These are phyloP conservation scores for Drosophila rellima DNA, from an alignment of 2,888 invertebrate species.

Conservation along the genomic window DNA sequence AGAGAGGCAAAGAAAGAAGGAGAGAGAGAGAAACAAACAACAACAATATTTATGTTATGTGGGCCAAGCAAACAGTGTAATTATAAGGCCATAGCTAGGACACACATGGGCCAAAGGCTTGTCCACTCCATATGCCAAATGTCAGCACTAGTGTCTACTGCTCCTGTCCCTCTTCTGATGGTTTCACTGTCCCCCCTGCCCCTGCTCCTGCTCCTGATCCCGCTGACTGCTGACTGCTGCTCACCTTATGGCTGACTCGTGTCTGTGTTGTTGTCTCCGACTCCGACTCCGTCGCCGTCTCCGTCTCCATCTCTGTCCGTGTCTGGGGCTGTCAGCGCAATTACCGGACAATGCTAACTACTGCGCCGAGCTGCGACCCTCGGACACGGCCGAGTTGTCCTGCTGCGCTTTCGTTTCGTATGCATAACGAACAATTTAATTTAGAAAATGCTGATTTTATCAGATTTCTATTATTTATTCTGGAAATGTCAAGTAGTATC, in stretches of 20 bases:
- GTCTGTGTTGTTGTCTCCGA: slow-evolving; percentile 13
- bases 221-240: slow-evolving; percentile 1
- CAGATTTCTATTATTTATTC: slow-evolving; percentile 82
- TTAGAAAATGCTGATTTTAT: slow-evolving; percentile 85
- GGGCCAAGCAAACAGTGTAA: slow-evolving; percentile 78
- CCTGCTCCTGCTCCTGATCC: background rate
- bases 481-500: slow-evolving; percentile 71
- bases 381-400: slow-evolving; percentile 44
- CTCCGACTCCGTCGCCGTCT: background rate
- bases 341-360: slow-evolving; percentile 77
- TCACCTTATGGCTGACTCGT: slow-evolving; percentile 54
- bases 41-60: slow-evolving; percentile 64
- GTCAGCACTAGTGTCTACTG: slow-evolving; percentile 59
- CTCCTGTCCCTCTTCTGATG: background rate
- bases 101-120: slow-evolving; percentile 62
- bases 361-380: slow-evolving; percentile 34
- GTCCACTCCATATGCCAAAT: slow-evolving; percentile 75
- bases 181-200: background rate
- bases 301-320: slow-evolving; percentile 9
- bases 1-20: background rate
- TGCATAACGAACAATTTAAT: slow-evolving; percentile 84
- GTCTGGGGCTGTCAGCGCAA: slow-evolving; percentile 73
- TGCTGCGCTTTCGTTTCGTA: slow-evolving; percentile 44
- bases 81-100: slow-evolving; percentile 61
- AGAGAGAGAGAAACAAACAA: slow-evolving; percentile 22